phyloP scores from a whole-genome alignment of 23 tunicate genomes.

The Oikopleura vanhoeffeni region DNA sequence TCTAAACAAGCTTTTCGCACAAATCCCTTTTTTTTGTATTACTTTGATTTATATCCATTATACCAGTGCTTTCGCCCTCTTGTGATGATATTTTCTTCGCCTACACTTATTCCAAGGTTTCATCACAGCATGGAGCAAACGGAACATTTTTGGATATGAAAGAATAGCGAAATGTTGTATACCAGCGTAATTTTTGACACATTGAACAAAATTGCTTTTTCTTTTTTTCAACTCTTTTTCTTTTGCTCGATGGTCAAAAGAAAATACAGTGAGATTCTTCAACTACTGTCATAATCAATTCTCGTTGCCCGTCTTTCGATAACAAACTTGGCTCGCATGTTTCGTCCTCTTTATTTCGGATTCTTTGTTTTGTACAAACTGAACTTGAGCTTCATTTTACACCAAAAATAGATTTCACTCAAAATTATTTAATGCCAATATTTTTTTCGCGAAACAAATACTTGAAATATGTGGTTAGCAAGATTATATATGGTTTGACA shows the following conservation, averaged over 20 bases:
- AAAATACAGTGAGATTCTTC: constrained; percentile 39
- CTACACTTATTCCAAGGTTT: not conserved
- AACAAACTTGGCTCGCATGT: constrained; percentile 36
- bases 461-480: no score
- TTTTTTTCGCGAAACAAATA: no score
- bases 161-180: not conserved
- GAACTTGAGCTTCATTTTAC: not conserved
- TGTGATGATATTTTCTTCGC: constrained; percentile 1
- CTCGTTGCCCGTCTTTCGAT: constrained; percentile 49
- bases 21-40: not conserved
- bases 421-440: constrained; percentile 35
- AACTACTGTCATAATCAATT: constrained; percentile 38
- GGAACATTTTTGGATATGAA: not conserved
- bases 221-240: constrained; percentile 37
- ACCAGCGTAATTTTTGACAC: constrained; percentile 17
- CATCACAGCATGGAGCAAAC: not conserved
- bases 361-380: no score
- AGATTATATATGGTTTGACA: no score
- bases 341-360: no score
- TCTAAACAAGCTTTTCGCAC: no score
- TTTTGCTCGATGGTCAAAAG: constrained; percentile 67
- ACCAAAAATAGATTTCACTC: constrained; percentile 31
- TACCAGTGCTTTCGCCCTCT: constrained; percentile 6
- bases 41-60: not conserved
- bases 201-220: constrained; percentile 24